phyloP scores from a whole-genome alignment of 2,888 invertebrate species.

The Bugulina stolonifera region DNA sequence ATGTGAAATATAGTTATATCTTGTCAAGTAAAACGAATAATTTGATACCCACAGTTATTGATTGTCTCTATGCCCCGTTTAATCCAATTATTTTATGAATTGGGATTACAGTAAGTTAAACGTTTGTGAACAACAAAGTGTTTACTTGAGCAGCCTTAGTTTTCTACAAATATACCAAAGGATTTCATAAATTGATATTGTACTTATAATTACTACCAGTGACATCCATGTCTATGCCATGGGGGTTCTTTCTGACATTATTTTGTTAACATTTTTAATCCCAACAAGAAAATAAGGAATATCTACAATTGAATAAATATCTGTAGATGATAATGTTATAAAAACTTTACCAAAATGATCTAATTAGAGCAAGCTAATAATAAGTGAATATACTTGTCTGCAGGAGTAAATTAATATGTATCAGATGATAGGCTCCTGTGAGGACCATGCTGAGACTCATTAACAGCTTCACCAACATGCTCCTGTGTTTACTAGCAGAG shows the following conservation, averaged over 20 bases:
- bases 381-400: not conserved
- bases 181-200: not conserved
- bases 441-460: not conserved
- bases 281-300: not conserved
- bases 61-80: no score
- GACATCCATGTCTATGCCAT: constrained; percentile 2
- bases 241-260: constrained; percentile 3
- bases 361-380: constrained; percentile 18
- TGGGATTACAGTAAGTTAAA: no score
- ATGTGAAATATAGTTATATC: no score
- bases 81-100: no score
- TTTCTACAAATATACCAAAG: no score
- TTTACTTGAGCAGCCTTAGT: not conserved
- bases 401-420: not conserved
- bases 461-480: not conserved
- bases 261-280: constrained; percentile 22
- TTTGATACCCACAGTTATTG: no score
- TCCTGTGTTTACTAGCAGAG: not conserved
- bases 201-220: constrained; percentile 9
- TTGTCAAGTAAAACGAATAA: no score
- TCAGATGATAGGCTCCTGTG: not conserved
- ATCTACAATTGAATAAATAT: not conserved
- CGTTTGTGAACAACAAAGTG: no score
- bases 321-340: not conserved
- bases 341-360: not conserved